Evolutionary conservation across 2,113 vertebrate species (phyloP).

Genomic region (Nibea coibor): DNA sequence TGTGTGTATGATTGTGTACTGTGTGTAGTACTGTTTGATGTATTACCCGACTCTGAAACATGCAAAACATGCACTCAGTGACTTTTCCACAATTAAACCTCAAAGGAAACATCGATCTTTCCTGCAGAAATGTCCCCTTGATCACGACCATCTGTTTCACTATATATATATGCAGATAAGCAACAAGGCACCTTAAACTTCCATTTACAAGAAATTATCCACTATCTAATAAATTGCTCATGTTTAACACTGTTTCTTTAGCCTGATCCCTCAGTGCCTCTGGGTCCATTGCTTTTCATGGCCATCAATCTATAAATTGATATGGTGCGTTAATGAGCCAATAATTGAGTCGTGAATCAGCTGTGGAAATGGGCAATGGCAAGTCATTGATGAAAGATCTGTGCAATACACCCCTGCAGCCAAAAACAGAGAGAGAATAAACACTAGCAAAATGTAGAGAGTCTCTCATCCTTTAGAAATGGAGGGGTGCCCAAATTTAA

Average conservation of each 20-base stretch:
- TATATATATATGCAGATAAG: constrained; percentile 10
- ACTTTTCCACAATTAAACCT: neutral
- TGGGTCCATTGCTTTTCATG: constrained; percentile 24
- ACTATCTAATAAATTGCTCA: constrained; percentile 29
- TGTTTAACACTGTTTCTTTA: constrained; percentile 51
- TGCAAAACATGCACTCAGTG: neutral
- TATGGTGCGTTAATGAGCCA: constrained; percentile 63
- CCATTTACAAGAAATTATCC: constrained; percentile 45
- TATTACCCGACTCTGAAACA: neutral
- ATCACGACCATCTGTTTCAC: constrained; percentile 37
- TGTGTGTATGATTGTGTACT: neutral
- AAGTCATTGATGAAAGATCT: constrained; percentile 55
- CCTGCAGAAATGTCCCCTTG: neutral
- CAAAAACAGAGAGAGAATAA: constrained; percentile 23
- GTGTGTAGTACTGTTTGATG: constrained; percentile 13
- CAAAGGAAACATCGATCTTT: constrained; percentile 30
- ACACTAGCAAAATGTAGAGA: neutral
- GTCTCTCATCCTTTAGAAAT: neutral
- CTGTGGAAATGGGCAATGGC: constrained; percentile 41
- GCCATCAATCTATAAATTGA: constrained; percentile 66
- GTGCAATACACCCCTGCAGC: neutral
- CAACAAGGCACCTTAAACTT: constrained; percentile 22
- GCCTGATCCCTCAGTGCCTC: constrained; percentile 40
- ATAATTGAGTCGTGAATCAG: constrained; percentile 74
- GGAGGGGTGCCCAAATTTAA: neutral